Evolutionary conservation across 1,140 invertebrate species (phyloP).

Genomic region (Maniola jurtina): DNA sequence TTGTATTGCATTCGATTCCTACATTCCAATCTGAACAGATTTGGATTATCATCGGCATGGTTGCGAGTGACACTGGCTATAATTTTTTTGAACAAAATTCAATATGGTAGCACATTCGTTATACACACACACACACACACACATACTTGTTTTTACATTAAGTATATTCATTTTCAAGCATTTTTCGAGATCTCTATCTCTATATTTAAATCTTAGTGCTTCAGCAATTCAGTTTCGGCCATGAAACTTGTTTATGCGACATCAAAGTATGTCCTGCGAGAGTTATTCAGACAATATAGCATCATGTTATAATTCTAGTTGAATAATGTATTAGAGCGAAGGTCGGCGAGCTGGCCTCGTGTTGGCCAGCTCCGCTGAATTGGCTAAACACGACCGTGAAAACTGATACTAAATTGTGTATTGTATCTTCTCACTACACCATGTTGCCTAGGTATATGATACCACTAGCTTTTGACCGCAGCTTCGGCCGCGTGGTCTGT

Average conservation of each 20-base stretch:
- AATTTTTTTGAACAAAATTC: too few species aligned
- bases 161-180: not conserved
- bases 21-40: too few species aligned
- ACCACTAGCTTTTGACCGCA: too few species aligned
- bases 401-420: not conserved
- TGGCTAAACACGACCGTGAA: slow-evolving; percentile 3
- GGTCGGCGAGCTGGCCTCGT: slow-evolving; percentile 7
- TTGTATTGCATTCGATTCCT: too few species aligned
- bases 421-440: not conserved
- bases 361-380: not conserved
- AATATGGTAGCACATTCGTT: too few species aligned
- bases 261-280: slow-evolving; percentile 12
- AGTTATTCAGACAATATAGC: slow-evolving; percentile 6
- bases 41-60: too few species aligned
- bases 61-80: too few species aligned
- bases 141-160: too few species aligned
- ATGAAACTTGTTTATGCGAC: slow-evolving; percentile 9
- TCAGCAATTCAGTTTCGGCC: slow-evolving; percentile 1
- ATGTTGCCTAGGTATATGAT: too few species aligned
- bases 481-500: too few species aligned
- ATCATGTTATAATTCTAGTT: slow-evolving; percentile 20
- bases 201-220: not conserved
- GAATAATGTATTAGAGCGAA: slow-evolving; percentile 27
- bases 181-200: not conserved
- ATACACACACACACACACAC: too few species aligned